Evolutionary conservation across 37 sponge, comb jelly and placozoan genomes (phyloP).

Genomic region (Tethya wilhelma): DNA sequence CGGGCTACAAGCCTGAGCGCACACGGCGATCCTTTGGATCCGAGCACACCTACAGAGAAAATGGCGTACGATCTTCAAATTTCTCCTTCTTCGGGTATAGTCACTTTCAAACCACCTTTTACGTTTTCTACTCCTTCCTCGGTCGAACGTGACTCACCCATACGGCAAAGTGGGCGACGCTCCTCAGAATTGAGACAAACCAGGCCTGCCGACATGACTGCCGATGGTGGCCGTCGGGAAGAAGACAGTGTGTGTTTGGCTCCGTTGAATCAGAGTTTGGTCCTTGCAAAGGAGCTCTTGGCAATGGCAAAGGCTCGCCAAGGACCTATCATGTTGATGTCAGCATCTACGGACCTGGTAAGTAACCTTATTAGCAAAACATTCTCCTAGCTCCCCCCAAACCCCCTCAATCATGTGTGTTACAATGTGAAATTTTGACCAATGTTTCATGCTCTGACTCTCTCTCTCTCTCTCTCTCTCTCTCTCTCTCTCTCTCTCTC

Average conservation of each 20-base stretch:
- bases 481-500: too few relatives aligned
- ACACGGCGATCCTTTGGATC: conserved; percentile 4
- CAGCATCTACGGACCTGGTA: conserved; percentile 45
- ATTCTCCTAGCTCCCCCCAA: too few relatives aligned
- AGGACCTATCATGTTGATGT: conserved; percentile 65
- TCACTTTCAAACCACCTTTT: conserved; percentile 19
- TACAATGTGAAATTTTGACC: too few relatives aligned
- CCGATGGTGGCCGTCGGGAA: background rate
- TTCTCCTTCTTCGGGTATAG: conserved; percentile 17
- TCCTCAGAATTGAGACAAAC: background rate
- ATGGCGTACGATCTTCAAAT: background rate
- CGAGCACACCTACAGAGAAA: background rate
- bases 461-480: too few relatives aligned
- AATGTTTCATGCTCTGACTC: too few relatives aligned
- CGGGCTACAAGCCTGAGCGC: conserved; percentile 19
- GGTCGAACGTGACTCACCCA: background rate
- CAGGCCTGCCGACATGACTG: background rate
- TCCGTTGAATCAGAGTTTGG: background rate
- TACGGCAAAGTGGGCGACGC: background rate
- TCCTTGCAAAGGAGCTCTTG: conserved; percentile 51
- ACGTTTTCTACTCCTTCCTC: background rate
- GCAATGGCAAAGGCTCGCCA: conserved; percentile 57
- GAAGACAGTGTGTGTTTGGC: background rate
- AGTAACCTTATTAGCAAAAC: too few relatives aligned
- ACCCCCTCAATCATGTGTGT: too few relatives aligned